Percentiles rank a stretch among this genome's conserved stretches.
Conservation (phyloP, 1,140 invertebrate genomes). For the Drosophila jambulina region DNA sequence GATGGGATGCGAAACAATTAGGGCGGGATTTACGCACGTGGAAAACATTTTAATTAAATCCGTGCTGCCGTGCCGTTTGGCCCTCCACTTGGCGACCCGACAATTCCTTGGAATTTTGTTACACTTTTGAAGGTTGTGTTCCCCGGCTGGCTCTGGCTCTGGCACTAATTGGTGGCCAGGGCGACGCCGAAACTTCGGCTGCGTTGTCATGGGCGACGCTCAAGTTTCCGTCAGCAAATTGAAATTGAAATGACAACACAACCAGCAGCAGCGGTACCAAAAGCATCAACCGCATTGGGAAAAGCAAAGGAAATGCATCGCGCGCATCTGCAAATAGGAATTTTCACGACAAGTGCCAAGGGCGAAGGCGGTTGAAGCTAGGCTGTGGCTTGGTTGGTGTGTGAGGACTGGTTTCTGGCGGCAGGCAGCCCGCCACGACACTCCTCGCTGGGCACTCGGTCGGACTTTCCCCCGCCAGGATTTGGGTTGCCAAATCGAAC, state of each 20-base stretch:
- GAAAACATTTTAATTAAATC: slow-evolving; percentile 77
- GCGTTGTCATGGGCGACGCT: slow-evolving; percentile 57
- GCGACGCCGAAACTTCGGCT: slow-evolving; percentile 50
- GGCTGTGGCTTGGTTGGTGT: not conserved
- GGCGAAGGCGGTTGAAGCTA: not conserved
- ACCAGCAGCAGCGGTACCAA: slow-evolving; percentile 8
- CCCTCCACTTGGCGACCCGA: slow-evolving; percentile 29
- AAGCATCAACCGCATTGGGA: slow-evolving; percentile 39
- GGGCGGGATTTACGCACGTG: slow-evolving; percentile 49
- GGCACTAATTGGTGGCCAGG: slow-evolving; percentile 69
- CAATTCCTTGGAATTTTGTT: slow-evolving; percentile 41
- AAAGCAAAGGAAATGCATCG: slow-evolving; percentile 65
- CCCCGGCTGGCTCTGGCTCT: slow-evolving; percentile 2
- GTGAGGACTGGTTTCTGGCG: not conserved
- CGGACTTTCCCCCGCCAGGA: not conserved
- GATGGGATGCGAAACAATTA: slow-evolving; percentile 51
- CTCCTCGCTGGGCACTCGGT: slow-evolving; percentile 20
- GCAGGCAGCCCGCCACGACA: slow-evolving; percentile 11
- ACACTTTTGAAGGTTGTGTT: slow-evolving; percentile 47
- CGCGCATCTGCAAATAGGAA: slow-evolving; percentile 56
- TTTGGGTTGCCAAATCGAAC: not conserved
- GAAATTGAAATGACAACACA: slow-evolving; percentile 72
- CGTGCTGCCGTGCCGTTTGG: slow-evolving; percentile 32
- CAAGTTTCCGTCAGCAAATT: slow-evolving; percentile 71
- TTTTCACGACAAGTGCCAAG: slow-evolving; percentile 37